Evolutionary conservation across 2,113 vertebrate species (phyloP), one percentile per base, ranked within the genome.

Genomic region (Pantherophis guttatus): DNA sequence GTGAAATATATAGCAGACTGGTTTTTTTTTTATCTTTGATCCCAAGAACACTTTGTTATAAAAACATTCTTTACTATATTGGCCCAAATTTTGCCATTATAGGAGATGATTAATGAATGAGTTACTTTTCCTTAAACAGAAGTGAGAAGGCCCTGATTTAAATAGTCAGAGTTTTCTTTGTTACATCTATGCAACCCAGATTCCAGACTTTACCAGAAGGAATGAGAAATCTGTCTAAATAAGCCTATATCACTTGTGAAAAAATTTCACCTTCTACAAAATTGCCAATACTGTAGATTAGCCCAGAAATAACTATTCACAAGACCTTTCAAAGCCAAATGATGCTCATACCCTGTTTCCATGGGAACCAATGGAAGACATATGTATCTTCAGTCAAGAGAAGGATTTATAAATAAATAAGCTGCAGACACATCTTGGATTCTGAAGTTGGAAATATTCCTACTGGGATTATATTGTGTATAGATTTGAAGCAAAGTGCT

Each of bases 341-440:
- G 75, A 86, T 87, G 57, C 24, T 65, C 75, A 90, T 48, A 65
- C 17, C 6, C 57, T 57, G 57, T 94, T 92, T 86, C 91, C 75
- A 92, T 65, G 57, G 93, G 86, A 94, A 90, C 88, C 50, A 90
- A n/a, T 4, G 15, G 44, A 92, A 92, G 81, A 88, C 75, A 90
- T 55, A 65, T 7, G 3, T 33, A 52, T 81, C 87, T 85, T 89
- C 19, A 44, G 88, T n/a, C 48, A 89, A 89, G 48, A 86, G 50
- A 94, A 94, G 70, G 54, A 50, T 86, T 92, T 89, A 65, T 19
- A 65, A 54, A 48, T 54, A 92, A 87, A 92, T 92, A 81, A 58
- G 19, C 62, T 88, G 62, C 86, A 81, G 57, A 57, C 54, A 81
- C 48, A 86, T 86, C 87, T 89, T 13, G 33, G 87, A 87, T 58